These are phyloP conservation scores for Psilanteris sp. DNA, from an alignment of 1,140 invertebrate species.

Conservation along the genomic window DNA sequence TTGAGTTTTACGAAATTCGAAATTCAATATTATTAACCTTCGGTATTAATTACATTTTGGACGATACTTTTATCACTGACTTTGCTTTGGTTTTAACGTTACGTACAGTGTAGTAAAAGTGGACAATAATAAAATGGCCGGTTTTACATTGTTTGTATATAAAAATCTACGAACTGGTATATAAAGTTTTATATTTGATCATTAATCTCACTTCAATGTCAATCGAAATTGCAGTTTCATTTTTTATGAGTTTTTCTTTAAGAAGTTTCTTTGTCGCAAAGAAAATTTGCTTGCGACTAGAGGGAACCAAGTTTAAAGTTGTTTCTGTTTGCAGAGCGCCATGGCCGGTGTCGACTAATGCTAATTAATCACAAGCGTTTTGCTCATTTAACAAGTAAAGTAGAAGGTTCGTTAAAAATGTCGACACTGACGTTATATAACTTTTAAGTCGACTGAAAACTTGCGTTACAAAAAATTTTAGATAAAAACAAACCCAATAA, in stretches of 20 bases:
- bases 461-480: slow-evolving; percentile 19
- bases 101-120: too few species aligned
- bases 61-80: slow-evolving; percentile 3
- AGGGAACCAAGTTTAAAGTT: slow-evolving; percentile 24
- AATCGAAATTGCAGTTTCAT: too few species aligned
- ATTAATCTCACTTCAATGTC: too few species aligned
- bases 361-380: slow-evolving; percentile 52
- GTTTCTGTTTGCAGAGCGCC: slow-evolving; percentile 30
- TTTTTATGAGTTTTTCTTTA: background rate
- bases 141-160: too few species aligned
- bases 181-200: too few species aligned
- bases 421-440: slow-evolving; percentile 36
- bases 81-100: too few species aligned
- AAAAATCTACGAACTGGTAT: too few species aligned
- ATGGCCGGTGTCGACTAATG: slow-evolving; percentile 37
- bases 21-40: slow-evolving; percentile 16
- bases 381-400: slow-evolving; percentile 22
- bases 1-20: slow-evolving; percentile 16
- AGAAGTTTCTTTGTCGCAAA: slow-evolving; percentile 1
- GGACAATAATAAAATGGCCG: too few species aligned
- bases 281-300: slow-evolving; percentile 8
- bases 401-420: slow-evolving; percentile 45
- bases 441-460: slow-evolving; percentile 43
- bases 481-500: slow-evolving; percentile 30
- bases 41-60: slow-evolving; percentile 12